Conservation (phyloP, 92 coral and sea anemone species). For the Umimayanthus kanabou region DNA sequence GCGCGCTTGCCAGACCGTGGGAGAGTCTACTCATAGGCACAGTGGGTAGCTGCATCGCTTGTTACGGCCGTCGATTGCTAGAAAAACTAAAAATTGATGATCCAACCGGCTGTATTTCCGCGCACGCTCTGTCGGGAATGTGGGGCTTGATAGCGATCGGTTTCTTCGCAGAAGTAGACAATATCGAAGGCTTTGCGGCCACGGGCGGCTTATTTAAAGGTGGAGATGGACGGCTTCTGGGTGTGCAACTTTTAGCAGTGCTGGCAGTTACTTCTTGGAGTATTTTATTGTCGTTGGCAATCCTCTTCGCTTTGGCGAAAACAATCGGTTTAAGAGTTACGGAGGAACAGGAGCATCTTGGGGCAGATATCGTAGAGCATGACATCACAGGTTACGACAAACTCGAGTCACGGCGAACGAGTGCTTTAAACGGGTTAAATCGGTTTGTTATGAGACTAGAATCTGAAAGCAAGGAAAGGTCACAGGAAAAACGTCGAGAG, state of each 20-base stretch:
- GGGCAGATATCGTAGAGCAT: constrained; percentile 80
- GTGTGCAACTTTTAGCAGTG: constrained; percentile 68
- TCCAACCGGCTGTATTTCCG: constrained; percentile 81
- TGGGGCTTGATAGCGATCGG: constrained; percentile 86
- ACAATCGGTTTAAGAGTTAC: constrained; percentile 73
- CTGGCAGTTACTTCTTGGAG: constrained; percentile 70
- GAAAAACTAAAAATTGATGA: constrained; percentile 76
- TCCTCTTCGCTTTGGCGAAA: constrained; percentile 57
- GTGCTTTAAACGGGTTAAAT: constrained; percentile 21
- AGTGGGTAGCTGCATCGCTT: constrained; percentile 74
- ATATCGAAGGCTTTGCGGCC: constrained; percentile 58
- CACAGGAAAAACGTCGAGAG: constrained; percentile 23
- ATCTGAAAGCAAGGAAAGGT: constrained; percentile 36
- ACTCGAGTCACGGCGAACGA: constrained; percentile 20
- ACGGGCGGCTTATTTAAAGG: constrained; percentile 68
- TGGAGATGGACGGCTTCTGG: constrained; percentile 71
- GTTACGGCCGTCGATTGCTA: constrained; percentile 64
- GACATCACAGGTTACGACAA: constrained; percentile 53
- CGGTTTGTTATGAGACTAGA: constrained; percentile 27
- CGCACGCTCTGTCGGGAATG: constrained; percentile 77
- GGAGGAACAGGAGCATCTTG: constrained; percentile 73
- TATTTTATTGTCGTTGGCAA: constrained; percentile 48
- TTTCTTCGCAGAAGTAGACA: constrained; percentile 73
- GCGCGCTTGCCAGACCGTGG: constrained; percentile 89
- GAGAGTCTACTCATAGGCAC: constrained; percentile 80